Conservation (phyloP, 2,797 vertebrate genomes). For the Glossophaga mutica region DNA sequence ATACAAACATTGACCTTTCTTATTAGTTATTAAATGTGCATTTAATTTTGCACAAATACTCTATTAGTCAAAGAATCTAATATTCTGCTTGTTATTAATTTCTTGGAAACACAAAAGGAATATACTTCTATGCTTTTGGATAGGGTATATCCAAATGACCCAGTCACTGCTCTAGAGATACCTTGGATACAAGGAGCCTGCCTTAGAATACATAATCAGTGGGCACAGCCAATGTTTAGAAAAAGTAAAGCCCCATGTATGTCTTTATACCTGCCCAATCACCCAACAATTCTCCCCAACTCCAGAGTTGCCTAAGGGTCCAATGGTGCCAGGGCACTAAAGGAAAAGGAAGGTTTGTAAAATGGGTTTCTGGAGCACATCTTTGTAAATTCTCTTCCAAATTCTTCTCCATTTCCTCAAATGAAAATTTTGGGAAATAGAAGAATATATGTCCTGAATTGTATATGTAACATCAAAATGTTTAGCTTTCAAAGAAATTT, state of each 20-base stretch:
- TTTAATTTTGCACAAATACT: background rate
- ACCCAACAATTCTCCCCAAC: background rate
- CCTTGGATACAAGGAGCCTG: background rate
- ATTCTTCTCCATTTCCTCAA: background rate
- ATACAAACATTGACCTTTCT: background rate
- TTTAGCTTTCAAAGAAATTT: constrained; percentile 8
- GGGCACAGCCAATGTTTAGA: background rate
- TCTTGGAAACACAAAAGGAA: background rate
- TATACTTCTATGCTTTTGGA: background rate
- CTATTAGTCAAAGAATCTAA: background rate
- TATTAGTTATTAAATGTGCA: background rate
- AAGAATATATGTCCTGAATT: background rate
- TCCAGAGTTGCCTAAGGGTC: background rate
- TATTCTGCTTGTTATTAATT: background rate
- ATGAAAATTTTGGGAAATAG: background rate
- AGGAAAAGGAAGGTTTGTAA: background rate
- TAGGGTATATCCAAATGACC: background rate
- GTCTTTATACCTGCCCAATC: background rate
- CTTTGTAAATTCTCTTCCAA: background rate
- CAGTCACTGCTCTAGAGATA: background rate
- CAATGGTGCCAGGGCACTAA: background rate
- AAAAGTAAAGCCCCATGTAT: too few relatives aligned
- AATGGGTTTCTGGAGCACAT: background rate
- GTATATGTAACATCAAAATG: background rate
- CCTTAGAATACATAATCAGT: background rate